Evolutionary conservation across 2,888 invertebrate genomes (phyloP).

Genomic region (Dolomedes plantarius): DNA sequence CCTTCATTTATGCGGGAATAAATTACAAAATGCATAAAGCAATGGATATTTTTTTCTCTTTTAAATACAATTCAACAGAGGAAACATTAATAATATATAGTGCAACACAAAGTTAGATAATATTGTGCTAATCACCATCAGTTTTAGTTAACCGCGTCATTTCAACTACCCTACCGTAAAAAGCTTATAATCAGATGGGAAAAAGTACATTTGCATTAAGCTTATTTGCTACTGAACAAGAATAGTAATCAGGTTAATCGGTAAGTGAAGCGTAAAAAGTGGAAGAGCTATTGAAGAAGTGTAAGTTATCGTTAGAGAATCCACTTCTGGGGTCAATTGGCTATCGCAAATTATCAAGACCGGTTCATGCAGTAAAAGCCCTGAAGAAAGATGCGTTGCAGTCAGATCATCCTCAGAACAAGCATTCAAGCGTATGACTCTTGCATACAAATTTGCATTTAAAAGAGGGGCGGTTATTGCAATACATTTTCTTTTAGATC

Average conservation of each 20-base stretch:
- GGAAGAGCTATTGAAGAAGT: not conserved
- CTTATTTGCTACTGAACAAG: not conserved
- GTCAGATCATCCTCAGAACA: too few species aligned
- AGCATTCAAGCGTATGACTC: too few species aligned
- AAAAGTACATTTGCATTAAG: not conserved
- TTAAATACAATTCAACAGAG: too few species aligned
- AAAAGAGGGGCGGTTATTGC: too few species aligned
- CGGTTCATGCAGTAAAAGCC: not conserved
- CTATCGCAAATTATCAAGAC: not conserved
- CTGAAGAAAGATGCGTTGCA: not conserved
- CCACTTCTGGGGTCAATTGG: not conserved
- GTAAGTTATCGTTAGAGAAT: not conserved
- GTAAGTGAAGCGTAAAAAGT: not conserved
- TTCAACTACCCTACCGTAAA: not conserved
- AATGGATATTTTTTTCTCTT: too few species aligned
- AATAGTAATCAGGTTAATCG: conserved; percentile 14
- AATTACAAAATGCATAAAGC: too few species aligned
- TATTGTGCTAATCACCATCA: not conserved
- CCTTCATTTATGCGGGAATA: too few species aligned
- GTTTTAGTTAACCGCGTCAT: not conserved
- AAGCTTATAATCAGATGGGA: not conserved
- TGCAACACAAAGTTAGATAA: not conserved
- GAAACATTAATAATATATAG: not conserved
- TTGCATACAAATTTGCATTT: too few species aligned
- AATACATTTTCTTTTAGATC: too few species aligned